Base-by-base conservation (phyloP, 2,113 vertebrate species). In the Columba livia region DNA sequence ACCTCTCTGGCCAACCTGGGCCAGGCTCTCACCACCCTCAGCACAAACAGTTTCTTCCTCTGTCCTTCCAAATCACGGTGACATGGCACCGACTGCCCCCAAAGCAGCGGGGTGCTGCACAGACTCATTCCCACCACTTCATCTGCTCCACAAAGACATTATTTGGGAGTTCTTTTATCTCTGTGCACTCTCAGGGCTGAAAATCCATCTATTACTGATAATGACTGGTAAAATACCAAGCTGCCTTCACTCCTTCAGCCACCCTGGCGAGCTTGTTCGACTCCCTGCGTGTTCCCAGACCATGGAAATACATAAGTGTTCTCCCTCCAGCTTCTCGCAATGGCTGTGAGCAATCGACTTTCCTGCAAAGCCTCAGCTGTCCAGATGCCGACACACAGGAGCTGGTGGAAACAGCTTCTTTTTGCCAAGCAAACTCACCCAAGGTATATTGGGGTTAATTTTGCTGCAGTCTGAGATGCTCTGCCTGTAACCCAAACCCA, bases 221-320 rank as follows among this genome's bases (percentile, higher is more conserved):
- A 80, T 1, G 9, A 60, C 9, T 6, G 6, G 44, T 31, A n/a
- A 32, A 66, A 54, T 18, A 36, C 8, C 25, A 32, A 53, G 48
- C 40, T 12, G 14, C 9, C 11, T 36, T 64, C 3, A 48, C 48
- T 48, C 42, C 21, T 57, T 40, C 60, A 36, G 26, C 8, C 28
- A 48, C 14, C 47, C 23, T 7, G 2, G 14, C 31, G 18, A 34
- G 23, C 26, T 58, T 11, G 3, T 7, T 19, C 32, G 28, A 15
- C 21, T 50, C 62, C 12, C 53, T 2, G 9, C 10, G 11, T 15
- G 14, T 42, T 50, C 61, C 15, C 36, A n/a, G 54, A 24, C 17
- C 3, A 1, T 53, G 17, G n/a, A 25, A 60, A 75, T 23, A 14
- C 1, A 4, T 10, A 25, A 8, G 24, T 24, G 11, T 9, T 29